A percentile compares a stretch with the other conserved stretches of the same genome.
These are phyloP conservation scores for Picus viridis DNA, from an alignment of 2,797 vertebrate species.

Conservation along the genomic window DNA sequence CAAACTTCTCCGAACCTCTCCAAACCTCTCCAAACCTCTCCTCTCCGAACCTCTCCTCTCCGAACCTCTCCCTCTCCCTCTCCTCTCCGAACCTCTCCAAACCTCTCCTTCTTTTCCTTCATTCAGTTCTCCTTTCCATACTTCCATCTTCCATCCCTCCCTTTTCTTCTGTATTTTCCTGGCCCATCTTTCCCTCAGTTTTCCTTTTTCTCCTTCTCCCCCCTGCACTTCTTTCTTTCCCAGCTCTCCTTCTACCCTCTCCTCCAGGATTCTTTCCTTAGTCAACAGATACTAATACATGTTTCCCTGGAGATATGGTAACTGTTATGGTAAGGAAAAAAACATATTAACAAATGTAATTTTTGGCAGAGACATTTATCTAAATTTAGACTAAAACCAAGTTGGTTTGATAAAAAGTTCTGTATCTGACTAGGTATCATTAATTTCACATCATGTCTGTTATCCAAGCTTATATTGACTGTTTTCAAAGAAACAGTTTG, in stretches of 20 bases:
- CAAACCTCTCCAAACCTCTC: no score
- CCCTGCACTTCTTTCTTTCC: neutral
- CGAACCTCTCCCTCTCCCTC: no score
- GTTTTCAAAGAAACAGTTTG: neutral
- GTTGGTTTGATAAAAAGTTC: neutral
- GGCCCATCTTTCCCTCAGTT: no score
- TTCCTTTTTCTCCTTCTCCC: no score
- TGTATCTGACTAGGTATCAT: neutral
- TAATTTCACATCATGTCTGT: neutral
- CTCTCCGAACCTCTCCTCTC: no score
- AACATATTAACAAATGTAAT: neutral
- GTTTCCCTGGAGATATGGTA: neutral
- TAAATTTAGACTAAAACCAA: neutral
- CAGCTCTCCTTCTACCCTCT: rapidly evolving
- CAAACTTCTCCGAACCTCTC: no score
- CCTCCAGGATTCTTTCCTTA: neutral
- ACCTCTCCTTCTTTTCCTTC: neutral
- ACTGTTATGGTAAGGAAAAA: neutral
- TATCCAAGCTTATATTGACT: conserved; percentile 18
- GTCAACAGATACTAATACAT: neutral
- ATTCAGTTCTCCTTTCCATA: neutral
- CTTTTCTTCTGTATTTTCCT: neutral
- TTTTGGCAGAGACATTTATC: neutral
- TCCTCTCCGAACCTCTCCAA: no score
- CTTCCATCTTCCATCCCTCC: no score